Evolutionary conservation across 2,888 invertebrate genomes (phyloP), one percentile per base, ranked within the genome.

Genomic region (Phanerotoma sp.): DNA sequence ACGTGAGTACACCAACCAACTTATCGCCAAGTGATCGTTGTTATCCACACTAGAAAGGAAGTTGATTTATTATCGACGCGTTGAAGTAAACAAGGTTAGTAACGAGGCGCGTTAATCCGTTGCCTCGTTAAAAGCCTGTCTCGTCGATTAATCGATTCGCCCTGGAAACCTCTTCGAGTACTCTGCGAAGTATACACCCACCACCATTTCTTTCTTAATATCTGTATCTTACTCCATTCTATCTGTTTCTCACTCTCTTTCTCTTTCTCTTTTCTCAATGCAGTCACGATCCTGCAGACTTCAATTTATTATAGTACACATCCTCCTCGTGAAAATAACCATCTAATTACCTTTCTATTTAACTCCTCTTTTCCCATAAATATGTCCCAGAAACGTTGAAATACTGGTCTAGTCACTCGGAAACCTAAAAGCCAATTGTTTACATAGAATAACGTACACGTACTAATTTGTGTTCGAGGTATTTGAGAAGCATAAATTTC

Each of bases 61-160:
- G 61, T 57, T 61, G 61, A 61, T 61, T 61, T 57, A 59, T 59
- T 57, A 53, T 53, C 40, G 46, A 51, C 48, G 50, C 49, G 51
- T 54, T 50, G 44, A 46, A 51, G 51, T 54, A 53, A 54, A 57
- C 51, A 57, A 54, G 51, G 52, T 42, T 54, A 58, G 57, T 57
- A 55, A 44, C 44, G 44, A 54, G 48, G 48, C 40, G 51, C 49
- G 55, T 59, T 59, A 61, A 61, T 59, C 57, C 54, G 38, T 51
- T 37, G 49, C 30, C 56, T 49, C 49, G 53, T 57, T 56, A 57
- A 54, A 48, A 54, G 28, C 41, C 37, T 33, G 21, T 35, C 48
- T 48, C 51, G 42, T 51, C 47, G 56, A 58, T 54, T 54, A 58
- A 58, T 57, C 46, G 56, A 41, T 55, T 51, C 33, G 54, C 47